phyloP scores from a whole-genome alignment of 2,113 vertebrate species.

The Sterna hirundo region DNA sequence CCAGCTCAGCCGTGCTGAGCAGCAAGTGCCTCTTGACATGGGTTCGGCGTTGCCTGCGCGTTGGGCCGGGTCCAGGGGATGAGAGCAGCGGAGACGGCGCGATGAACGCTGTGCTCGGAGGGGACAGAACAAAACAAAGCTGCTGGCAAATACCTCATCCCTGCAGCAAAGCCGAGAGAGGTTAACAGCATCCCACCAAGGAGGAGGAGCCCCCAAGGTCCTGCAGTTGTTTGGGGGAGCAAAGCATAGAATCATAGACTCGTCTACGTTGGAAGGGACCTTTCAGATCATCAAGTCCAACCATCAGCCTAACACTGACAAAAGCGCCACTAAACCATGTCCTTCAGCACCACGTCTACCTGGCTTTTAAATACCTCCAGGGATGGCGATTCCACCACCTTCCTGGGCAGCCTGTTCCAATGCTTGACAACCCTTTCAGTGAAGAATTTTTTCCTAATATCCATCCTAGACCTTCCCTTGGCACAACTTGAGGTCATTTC shows the following conservation, averaged over 20 bases:
- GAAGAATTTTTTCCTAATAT: background rate
- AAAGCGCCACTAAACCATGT: background rate
- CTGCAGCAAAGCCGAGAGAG: background rate
- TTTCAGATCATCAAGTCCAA: background rate
- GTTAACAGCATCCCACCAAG: background rate
- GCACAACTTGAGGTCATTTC: background rate
- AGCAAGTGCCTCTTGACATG: slow-evolving; percentile 42
- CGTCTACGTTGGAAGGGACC: background rate
- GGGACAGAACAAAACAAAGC: background rate
- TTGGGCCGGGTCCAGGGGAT: slow-evolving; percentile 22
- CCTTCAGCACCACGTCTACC: background rate
- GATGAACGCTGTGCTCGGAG: background rate
- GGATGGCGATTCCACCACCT: background rate
- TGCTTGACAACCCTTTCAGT: background rate
- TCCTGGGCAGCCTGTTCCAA: background rate
- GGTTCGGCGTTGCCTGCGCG: background rate
- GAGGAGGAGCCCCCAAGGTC: background rate
- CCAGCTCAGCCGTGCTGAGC: background rate
- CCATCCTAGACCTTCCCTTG: background rate
- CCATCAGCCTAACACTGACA: background rate
- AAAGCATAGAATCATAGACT: background rate
- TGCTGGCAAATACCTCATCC: background rate
- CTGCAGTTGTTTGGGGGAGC: background rate
- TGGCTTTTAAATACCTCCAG: background rate
- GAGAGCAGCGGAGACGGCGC: background rate